Evolutionary conservation across 2,888 invertebrate species (phyloP).

Genomic region (Eledona agricola): DNA sequence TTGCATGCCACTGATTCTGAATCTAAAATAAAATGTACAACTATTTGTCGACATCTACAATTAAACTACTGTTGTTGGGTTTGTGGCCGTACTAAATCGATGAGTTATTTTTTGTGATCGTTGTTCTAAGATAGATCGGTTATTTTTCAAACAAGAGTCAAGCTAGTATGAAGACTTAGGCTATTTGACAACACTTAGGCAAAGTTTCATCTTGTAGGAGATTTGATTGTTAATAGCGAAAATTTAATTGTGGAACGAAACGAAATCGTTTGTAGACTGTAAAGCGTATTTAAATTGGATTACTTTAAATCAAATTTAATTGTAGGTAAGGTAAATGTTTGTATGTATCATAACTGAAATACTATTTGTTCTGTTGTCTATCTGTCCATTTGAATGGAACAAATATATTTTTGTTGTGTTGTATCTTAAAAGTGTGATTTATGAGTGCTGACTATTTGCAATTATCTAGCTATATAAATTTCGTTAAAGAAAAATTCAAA

Average conservation of each 20-base stretch:
- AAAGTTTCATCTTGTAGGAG: slow-evolving; percentile 12
- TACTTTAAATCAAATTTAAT: slow-evolving; percentile 43
- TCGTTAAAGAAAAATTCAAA: slow-evolving; percentile 30
- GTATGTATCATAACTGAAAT: slow-evolving; percentile 44
- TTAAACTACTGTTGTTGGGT: slow-evolving; percentile 15
- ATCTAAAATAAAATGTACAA: slow-evolving; percentile 27
- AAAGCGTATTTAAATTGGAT: slow-evolving; percentile 27
- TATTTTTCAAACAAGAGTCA: too few relatives aligned
- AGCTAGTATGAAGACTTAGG: too few relatives aligned
- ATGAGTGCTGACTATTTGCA: slow-evolving; percentile 53
- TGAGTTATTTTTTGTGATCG: too few relatives aligned
- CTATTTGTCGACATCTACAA: slow-evolving; percentile 39
- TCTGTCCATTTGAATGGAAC: slow-evolving; percentile 6
- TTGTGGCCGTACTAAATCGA: too few relatives aligned
- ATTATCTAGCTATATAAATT: slow-evolving; percentile 35
- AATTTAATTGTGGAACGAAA: slow-evolving; percentile 16
- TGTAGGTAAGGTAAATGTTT: slow-evolving; percentile 51
- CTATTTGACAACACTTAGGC: too few relatives aligned
- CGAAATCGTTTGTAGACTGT: slow-evolving; percentile 24
- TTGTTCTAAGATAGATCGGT: too few relatives aligned
- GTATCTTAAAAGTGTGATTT: slow-evolving; percentile 52
- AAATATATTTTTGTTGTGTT: slow-evolving; percentile 40
- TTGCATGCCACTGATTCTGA: slow-evolving; percentile 62
- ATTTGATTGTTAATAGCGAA: slow-evolving; percentile 28
- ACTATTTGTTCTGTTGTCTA: slow-evolving; percentile 37